A percentile compares a stretch with the other conserved stretches of the same genome.
phyloP scores from a whole-genome alignment of 2,113 vertebrate species.

The Melozone crissalis region DNA sequence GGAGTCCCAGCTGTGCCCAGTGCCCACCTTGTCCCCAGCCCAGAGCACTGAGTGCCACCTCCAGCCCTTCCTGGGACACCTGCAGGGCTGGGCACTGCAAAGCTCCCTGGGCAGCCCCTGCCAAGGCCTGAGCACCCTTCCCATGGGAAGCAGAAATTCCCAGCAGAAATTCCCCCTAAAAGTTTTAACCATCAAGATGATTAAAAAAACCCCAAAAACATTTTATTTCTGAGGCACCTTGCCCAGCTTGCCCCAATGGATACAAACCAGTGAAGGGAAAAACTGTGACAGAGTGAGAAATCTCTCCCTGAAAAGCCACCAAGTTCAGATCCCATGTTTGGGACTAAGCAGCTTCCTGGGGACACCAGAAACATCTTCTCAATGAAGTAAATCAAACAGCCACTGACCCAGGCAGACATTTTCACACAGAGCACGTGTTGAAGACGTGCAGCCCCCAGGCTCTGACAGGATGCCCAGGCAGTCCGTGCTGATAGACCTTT shows the following conservation, averaged over 20 bases:
- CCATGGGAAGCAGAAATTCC: rapidly evolving
- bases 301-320: background rate
- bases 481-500: background rate
- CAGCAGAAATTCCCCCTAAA: background rate
- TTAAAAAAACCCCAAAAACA: background rate
- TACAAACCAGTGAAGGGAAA: background rate
- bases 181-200: background rate
- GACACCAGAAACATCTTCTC: background rate
- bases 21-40: background rate
- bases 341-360: background rate
- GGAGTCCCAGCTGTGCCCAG: no score
- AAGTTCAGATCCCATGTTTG: background rate
- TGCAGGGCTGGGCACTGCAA: background rate
- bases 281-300: rapidly evolving
- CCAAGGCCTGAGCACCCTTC: background rate
- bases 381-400: background rate
- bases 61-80: background rate
- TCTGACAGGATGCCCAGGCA: background rate
- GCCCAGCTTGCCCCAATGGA: background rate
- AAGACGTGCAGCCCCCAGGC: background rate
- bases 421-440: background rate
- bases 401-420: rapidly evolving
- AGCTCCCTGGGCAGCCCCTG: background rate
- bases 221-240: background rate
- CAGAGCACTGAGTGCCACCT: background rate